Evolutionary conservation across 2,113 vertebrate species (phyloP).

Genomic region (Aphyosemion australe): DNA sequence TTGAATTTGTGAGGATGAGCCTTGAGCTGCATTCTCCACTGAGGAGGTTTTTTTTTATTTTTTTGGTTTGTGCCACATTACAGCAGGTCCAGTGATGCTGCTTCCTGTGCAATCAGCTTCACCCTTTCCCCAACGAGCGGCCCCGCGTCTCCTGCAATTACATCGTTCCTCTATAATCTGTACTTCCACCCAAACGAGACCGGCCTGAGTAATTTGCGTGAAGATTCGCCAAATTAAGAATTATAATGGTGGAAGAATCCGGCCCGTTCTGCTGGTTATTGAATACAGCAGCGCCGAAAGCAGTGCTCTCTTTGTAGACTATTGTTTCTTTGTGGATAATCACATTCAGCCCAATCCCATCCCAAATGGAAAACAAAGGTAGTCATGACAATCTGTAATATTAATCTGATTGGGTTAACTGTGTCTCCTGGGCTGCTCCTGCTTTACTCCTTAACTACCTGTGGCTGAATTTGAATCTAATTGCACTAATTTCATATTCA

Average conservation of each 20-base stretch:
- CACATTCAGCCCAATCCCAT: conserved; percentile 53
- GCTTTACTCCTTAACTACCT: conserved; percentile 61
- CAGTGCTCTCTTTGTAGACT: conserved; percentile 46
- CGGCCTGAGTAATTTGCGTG: conserved; percentile 71
- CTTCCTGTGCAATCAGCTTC: conserved; percentile 76
- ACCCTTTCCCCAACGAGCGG: conserved; percentile 61
- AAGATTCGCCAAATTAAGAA: conserved; percentile 78
- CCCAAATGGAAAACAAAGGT: conserved; percentile 67
- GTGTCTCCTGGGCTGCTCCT: conserved; percentile 56
- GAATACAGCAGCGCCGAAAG: conserved; percentile 73
- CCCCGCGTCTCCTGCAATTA: conserved; percentile 75
- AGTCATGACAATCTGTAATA: conserved; percentile 77
- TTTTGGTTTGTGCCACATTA: conserved; percentile 41
- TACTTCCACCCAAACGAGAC: conserved; percentile 70
- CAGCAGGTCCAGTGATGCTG: conserved; percentile 66
- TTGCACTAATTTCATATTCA: conserved; percentile 75
- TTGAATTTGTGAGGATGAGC: neutral
- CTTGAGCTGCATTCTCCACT: neutral
- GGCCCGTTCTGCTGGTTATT: conserved; percentile 69
- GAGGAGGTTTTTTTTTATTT: neutral
- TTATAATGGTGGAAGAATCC: conserved; percentile 70
- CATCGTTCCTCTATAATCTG: conserved; percentile 70
- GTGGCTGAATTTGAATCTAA: conserved; percentile 74
- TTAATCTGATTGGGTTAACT: conserved; percentile 78
- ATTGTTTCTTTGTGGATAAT: conserved; percentile 72